Evolutionary conservation across 2,888 invertebrate genomes (phyloP).

Genomic region (Morpho helenor): DNA sequence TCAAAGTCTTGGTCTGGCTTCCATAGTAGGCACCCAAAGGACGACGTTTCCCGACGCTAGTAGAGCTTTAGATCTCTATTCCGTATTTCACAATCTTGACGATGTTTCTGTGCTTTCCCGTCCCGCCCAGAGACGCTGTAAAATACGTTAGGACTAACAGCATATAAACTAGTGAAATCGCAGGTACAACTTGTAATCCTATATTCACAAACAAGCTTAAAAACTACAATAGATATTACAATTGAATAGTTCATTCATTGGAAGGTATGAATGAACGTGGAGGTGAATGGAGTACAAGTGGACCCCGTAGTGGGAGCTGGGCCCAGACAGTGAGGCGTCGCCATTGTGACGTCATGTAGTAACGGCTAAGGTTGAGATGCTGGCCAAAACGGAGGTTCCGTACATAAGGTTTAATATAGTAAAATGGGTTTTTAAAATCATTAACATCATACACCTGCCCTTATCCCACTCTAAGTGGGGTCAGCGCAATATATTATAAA

Average conservation of each 20-base stretch:
- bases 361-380: not conserved
- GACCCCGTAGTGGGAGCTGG: constrained; percentile 30
- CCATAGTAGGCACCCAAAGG: too few relatives aligned
- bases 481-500: too few relatives aligned
- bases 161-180: too few relatives aligned
- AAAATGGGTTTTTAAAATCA: not conserved
- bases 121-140: too few relatives aligned
- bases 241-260: constrained; percentile 7
- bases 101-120: too few relatives aligned
- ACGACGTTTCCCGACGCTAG: too few relatives aligned
- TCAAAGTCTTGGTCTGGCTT: too few relatives aligned
- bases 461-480: too few relatives aligned
- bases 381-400: constrained; percentile 1
- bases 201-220: constrained; percentile 4
- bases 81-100: too few relatives aligned
- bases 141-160: too few relatives aligned
- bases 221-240: constrained; percentile 4
- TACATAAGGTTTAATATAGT: not conserved
- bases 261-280: constrained; percentile 5
- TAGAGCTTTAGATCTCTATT: too few relatives aligned
- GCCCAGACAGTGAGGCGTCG: constrained; percentile 28
- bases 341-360: constrained; percentile 1
- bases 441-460: too few relatives aligned
- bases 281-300: constrained; percentile 39
- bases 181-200: not conserved